Conservation (phyloP, 2,888 invertebrate genomes). For the Acleris laterana region DNA sequence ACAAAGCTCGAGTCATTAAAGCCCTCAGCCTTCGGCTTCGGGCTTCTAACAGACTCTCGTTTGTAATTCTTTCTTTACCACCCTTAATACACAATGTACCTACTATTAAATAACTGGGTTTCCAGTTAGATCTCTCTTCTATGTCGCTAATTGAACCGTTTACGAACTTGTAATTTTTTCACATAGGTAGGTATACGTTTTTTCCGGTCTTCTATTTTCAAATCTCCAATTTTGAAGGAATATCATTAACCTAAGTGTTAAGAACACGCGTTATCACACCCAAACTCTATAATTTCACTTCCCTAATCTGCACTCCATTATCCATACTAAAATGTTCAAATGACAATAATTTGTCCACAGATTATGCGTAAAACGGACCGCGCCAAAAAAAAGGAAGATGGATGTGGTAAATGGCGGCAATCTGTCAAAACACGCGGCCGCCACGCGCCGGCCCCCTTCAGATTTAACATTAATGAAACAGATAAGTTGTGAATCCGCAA, state of each 20-base stretch:
- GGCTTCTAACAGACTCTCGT: no score
- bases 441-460: constrained; percentile 65
- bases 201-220: no score
- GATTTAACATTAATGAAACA: constrained; percentile 71
- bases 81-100: no score
- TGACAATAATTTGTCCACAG: constrained; percentile 26
- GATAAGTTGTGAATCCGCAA: constrained; percentile 63
- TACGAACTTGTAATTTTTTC: no score
- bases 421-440: constrained; percentile 69
- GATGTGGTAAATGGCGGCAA: constrained; percentile 58
- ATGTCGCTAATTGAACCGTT: no score
- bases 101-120: no score
- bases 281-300: constrained; percentile 18
- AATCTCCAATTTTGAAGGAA: neutral
- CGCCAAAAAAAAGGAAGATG: constrained; percentile 47
- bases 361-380: constrained; percentile 36
- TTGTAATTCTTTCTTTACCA: no score
- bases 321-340: constrained; percentile 9
- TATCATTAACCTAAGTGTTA: neutral
- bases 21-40: no score
- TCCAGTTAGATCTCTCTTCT: no score
- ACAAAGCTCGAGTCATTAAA: no score
- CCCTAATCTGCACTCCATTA: constrained; percentile 7
- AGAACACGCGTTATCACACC: constrained; percentile 17
- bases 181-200: no score